These are phyloP conservation scores for Bemisia tabaci DNA, from an alignment of 1,140 invertebrate genomes.

Conservation along the genomic window DNA sequence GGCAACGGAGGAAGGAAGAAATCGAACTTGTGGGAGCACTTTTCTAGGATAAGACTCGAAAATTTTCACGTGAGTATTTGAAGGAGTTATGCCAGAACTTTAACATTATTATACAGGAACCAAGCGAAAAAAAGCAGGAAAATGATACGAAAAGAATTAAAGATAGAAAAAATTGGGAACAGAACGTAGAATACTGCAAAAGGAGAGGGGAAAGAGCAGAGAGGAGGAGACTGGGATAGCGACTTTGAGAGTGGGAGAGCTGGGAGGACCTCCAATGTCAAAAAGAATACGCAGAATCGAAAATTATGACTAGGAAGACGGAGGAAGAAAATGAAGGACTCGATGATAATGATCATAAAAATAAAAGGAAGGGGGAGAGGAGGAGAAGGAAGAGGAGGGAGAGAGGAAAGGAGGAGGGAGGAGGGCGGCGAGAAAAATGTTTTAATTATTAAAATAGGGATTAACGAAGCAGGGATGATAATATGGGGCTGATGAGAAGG, in stretches of 20 bases:
- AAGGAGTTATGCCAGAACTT: no score
- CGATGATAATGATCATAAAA: not conserved
- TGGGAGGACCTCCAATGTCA: not conserved
- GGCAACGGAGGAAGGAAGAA: no score
- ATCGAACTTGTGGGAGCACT: no score
- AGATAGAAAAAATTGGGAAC: not conserved
- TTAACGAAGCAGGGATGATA: no score
- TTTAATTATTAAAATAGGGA: no score
- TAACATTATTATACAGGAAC: no score
- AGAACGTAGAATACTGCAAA: not conserved
- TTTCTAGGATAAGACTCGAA: no score
- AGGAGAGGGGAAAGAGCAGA: not conserved
- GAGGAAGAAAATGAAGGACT: not conserved
- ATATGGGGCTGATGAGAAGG: no score
- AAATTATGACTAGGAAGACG: not conserved
- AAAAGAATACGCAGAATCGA: not conserved
- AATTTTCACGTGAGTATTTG: no score
- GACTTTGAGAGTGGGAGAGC: not conserved
- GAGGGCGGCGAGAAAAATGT: slow-evolving; percentile 2
- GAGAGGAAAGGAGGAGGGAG: not conserved
- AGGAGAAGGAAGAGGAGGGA: not conserved
- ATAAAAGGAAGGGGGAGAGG: not conserved
- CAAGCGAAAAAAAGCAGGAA: not conserved
- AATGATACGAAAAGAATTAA: not conserved
- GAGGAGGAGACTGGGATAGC: not conserved